These are phyloP conservation scores for Brachyrhaphis roseni DNA, from an alignment of 2,797 vertebrate species.

Conservation along the genomic window DNA sequence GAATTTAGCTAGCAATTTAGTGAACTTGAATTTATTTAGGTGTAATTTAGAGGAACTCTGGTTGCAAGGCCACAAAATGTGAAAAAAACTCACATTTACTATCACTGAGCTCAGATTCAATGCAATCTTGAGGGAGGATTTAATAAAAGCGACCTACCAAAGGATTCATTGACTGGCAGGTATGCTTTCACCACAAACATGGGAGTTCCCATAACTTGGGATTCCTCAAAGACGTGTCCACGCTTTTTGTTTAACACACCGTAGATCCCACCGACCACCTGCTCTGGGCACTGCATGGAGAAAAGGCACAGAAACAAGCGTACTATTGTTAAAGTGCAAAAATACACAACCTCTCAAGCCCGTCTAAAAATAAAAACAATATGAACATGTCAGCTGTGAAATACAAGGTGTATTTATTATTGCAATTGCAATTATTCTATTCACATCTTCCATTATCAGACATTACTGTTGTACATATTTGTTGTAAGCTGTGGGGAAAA, in stretches of 20 bases:
- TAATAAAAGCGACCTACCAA: constrained; percentile 81
- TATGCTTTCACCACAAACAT: constrained; percentile 96
- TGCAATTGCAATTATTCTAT: background rate
- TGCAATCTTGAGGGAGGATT: background rate
- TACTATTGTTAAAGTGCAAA: background rate
- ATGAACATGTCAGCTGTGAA: background rate
- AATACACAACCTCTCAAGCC: background rate
- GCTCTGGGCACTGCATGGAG: constrained; percentile 85
- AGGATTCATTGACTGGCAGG: constrained; percentile 94
- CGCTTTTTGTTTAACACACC: constrained; percentile 94
- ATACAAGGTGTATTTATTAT: too few relatives aligned
- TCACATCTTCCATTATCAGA: background rate
- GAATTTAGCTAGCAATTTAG: background rate
- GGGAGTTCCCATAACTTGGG: constrained; percentile 91
- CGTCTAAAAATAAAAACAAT: background rate
- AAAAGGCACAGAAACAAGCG: constrained; percentile 1
- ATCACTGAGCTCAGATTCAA: background rate
- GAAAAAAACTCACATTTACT: background rate
- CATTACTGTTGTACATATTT: background rate
- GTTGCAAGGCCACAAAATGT: background rate
- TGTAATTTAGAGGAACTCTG: background rate
- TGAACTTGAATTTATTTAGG: background rate
- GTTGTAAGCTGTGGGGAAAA: background rate
- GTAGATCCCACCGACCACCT: constrained; percentile 93
- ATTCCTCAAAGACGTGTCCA: constrained; percentile 93